Evolutionary conservation across 2,888 invertebrate species (phyloP), one percentile per base, ranked within the genome.

Genomic region (Erannis defoliaria): DNA sequence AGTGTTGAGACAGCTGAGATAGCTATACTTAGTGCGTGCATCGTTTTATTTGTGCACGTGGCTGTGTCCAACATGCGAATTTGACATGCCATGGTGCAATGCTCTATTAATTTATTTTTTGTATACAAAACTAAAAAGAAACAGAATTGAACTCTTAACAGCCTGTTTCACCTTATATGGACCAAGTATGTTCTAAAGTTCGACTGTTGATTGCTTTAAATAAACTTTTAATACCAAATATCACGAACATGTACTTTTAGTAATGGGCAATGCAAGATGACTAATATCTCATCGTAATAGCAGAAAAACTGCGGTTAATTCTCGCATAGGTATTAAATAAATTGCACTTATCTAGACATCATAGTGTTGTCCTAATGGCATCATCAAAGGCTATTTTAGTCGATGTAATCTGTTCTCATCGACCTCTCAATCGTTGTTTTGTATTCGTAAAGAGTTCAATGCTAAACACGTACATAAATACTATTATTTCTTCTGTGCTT

Each of bases 331-430:
- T 56, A 56, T 58, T 54, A 50, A 58, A 58, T 55, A 51, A 58
- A 58, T 58, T 38, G 55, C 58, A 61, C 51, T 49, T 57, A 48
- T 60, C 54, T 58, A 51, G 62, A 45, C 56, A 53, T 57, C 37
- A 50, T 67, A 71, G 72, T 75, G 68, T 73, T 76, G 68, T 73
- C 70, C 68, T 68, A 75, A 74, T 78, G 73, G 71, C 78, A 78
- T 79, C 76, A 81, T 69, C 73, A 67, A 58, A 69, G 68, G 73
- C 72, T 82, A 81, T 82, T 81, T 81, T 74, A 54, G 77, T 78
- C 79, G 77, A 77, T 78, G 76, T 73, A 64, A 70, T 46, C 53
- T 55, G 57, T 62, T 59, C 55, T 33, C 43, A 43, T 55, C 51
- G 57, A 62, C 62, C 57, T 64, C 53, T 63, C 29, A 23, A 29